These are phyloP conservation scores for Zingel zingel DNA, from an alignment of 2,113 vertebrate genomes.

Conservation along the genomic window DNA sequence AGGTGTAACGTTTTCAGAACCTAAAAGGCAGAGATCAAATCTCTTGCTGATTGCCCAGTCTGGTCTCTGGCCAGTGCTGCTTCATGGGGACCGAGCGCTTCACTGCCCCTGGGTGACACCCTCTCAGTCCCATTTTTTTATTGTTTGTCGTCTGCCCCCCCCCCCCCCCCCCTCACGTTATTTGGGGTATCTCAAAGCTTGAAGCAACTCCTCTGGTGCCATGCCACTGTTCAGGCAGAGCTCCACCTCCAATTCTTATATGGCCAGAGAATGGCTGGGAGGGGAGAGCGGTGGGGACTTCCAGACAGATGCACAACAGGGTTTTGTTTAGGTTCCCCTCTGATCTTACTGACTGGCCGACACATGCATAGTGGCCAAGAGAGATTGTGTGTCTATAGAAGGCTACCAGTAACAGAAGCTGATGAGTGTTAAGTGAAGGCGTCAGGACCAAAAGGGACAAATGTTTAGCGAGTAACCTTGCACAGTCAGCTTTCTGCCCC, in stretches of 20 bases:
- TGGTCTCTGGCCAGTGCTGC: constrained; percentile 53
- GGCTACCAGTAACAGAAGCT: constrained; percentile 41
- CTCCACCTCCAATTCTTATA: constrained; percentile 60
- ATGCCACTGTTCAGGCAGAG: constrained; percentile 32
- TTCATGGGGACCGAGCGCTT: constrained; percentile 51
- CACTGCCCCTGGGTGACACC: constrained; percentile 60
- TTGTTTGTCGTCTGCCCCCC: constrained; percentile 52
- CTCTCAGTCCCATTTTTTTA: constrained; percentile 61
- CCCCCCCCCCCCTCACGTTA: no score
- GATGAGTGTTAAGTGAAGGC: constrained; percentile 63
- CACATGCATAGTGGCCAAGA: constrained; percentile 34
- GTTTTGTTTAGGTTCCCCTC: constrained; percentile 73
- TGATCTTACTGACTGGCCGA: constrained; percentile 71
- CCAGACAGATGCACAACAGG: constrained; percentile 77
- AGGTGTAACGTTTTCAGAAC: constrained; percentile 70
- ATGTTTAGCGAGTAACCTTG: constrained; percentile 60
- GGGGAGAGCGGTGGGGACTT: constrained; percentile 38
- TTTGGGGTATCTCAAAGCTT: constrained; percentile 25
- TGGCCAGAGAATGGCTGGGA: constrained; percentile 56
- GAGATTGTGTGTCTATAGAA: constrained; percentile 10
- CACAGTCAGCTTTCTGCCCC: constrained; percentile 36
- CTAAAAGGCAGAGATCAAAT: constrained; percentile 78
- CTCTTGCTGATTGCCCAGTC: constrained; percentile 29
- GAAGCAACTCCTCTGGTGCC: constrained; percentile 46
- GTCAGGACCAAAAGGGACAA: constrained; percentile 71